Conservation (phyloP, 2,888 invertebrate genomes). For the Lypha dubia region DNA sequence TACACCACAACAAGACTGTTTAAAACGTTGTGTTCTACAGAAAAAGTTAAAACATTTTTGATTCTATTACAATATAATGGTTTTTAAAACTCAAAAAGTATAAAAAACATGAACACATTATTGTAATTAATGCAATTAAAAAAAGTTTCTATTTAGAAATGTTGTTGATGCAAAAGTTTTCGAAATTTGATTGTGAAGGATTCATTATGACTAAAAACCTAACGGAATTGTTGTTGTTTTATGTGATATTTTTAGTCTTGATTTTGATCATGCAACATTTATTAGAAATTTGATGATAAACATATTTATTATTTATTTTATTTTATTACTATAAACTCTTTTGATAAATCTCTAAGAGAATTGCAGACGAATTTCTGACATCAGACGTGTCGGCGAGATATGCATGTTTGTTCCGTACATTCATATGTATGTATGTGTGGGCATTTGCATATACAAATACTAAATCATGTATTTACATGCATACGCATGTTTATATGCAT, state of each 20-base stretch:
- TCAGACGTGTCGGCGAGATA: too few relatives aligned
- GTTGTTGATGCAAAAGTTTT: too few relatives aligned
- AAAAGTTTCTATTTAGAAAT: too few relatives aligned
- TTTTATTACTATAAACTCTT: too few relatives aligned
- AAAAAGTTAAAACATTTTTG: background rate
- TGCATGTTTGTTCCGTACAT: background rate
- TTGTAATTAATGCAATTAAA: conserved; percentile 6
- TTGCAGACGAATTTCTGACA: too few relatives aligned
- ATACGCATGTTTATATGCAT: background rate
- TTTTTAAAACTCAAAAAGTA: background rate
- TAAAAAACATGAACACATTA: background rate
- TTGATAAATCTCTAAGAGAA: too few relatives aligned
- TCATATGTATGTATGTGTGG: background rate
- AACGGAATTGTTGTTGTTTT: background rate
- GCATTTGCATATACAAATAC: background rate
- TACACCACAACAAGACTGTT: background rate
- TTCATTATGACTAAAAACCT: background rate
- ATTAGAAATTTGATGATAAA: too few relatives aligned
- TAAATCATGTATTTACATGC: background rate
- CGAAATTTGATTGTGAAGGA: background rate
- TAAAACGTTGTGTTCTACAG: too few relatives aligned
- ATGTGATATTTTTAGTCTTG: background rate
- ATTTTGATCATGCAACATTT: background rate
- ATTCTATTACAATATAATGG: background rate
- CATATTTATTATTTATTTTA: too few relatives aligned